A percentile compares a stretch with the other conserved stretches of the same genome.
phyloP scores from a whole-genome alignment of 2,113 vertebrate genomes.

The Aphyosemion australe region DNA sequence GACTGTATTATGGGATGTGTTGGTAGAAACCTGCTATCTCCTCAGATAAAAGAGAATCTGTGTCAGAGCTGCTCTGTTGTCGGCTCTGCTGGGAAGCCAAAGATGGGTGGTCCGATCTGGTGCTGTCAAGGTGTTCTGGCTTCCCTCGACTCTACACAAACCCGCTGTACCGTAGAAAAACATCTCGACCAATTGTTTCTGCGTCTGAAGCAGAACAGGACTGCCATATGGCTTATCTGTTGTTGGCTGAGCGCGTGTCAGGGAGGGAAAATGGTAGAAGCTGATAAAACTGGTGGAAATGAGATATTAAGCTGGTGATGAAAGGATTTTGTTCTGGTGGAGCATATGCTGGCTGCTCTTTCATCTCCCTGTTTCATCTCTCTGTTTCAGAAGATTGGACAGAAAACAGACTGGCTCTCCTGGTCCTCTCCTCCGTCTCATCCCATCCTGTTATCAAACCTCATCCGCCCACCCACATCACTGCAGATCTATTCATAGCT shows the following conservation, averaged over 20 bases:
- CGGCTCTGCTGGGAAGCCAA: slow-evolving; percentile 41
- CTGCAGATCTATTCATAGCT: slow-evolving; percentile 29
- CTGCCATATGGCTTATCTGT: slow-evolving; percentile 54
- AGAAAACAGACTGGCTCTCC: slow-evolving; percentile 56
- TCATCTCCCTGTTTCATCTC: slow-evolving; percentile 66
- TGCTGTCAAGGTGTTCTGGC: slow-evolving; percentile 20
- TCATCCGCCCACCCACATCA: slow-evolving; percentile 22
- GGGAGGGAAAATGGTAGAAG: slow-evolving; percentile 49
- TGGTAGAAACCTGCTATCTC: slow-evolving; percentile 63
- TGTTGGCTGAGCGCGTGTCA: slow-evolving; percentile 53
- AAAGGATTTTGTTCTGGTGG: slow-evolving; percentile 55
- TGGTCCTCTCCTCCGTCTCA: slow-evolving; percentile 38
- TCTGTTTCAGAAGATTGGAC: slow-evolving; percentile 65
- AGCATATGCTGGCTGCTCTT: slow-evolving; percentile 55
- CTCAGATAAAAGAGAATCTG: slow-evolving; percentile 68
- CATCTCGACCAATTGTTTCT: slow-evolving; percentile 43
- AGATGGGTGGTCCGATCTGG: slow-evolving; percentile 46
- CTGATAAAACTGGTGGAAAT: slow-evolving; percentile 60
- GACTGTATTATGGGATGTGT: slow-evolving; percentile 43
- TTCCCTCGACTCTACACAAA: slow-evolving; percentile 52
- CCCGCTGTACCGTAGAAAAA: slow-evolving; percentile 9
- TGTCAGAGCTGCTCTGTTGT: slow-evolving; percentile 44
- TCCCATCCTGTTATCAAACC: slow-evolving; percentile 36
- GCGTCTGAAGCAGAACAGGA: slow-evolving; percentile 51
- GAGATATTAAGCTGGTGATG: slow-evolving; percentile 54